A percentile compares a stretch with the other conserved stretches of the same genome.
These are phyloP conservation scores for Carcharodon carcharias DNA, from an alignment of 2,797 vertebrate species.

Conservation along the genomic window DNA sequence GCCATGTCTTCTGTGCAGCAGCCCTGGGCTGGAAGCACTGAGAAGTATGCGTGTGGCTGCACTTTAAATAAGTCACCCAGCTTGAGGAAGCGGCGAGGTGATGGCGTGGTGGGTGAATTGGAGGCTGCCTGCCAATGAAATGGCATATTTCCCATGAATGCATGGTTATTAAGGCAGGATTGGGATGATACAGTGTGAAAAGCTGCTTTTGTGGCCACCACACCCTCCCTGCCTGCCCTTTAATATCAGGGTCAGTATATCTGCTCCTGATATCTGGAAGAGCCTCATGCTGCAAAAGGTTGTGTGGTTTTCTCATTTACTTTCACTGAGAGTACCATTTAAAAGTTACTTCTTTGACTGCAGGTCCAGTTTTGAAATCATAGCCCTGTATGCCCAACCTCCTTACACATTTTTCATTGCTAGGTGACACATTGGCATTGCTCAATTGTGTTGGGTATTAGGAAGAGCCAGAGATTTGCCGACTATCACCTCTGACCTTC, in stretches of 20 bases:
- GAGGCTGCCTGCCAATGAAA: no score
- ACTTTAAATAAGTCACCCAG: no score
- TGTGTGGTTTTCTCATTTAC: background rate
- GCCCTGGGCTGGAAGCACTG: no score
- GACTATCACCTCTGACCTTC: background rate
- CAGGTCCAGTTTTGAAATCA: background rate
- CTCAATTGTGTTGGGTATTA: background rate
- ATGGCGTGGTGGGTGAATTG: no score
- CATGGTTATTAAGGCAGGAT: no score
- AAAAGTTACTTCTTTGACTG: background rate
- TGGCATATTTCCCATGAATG: no score
- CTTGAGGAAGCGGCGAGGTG: no score
- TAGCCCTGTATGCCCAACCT: background rate
- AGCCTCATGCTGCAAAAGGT: background rate
- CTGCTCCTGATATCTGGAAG: background rate
- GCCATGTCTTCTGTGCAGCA: no score
- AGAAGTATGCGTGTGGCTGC: no score
- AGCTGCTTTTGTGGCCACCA: no score
- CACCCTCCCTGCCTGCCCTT: no score
- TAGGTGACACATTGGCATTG: background rate
- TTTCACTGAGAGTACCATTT: background rate
- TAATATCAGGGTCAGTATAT: background rate
- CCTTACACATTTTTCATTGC: background rate
- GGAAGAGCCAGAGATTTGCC: background rate
- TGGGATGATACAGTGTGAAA: no score